Percentiles rank a stretch among this genome's conserved stretches.
Evolutionary conservation across 2,888 invertebrate genomes (phyloP).

Genomic region (Nephrotoma appendiculata): DNA sequence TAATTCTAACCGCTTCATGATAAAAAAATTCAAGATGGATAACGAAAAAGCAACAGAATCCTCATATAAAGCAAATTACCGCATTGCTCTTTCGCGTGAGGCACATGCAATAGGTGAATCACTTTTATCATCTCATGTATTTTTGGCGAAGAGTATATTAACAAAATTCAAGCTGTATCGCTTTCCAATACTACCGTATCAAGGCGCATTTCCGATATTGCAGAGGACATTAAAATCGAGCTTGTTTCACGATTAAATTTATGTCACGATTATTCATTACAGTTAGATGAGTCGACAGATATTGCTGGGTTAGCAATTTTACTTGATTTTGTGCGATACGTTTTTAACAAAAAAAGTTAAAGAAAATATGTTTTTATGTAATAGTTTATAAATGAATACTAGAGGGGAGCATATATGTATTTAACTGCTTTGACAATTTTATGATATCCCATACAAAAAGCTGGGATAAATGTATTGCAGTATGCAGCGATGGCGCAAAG

Average conservation of each 20-base stretch:
- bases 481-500: constrained; percentile 9
- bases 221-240: constrained; percentile 6
- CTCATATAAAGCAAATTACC: constrained; percentile 7
- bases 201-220: not conserved
- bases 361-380: too few relatives aligned
- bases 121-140: constrained; percentile 3
- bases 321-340: too few relatives aligned
- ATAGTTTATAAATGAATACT: too few relatives aligned
- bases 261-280: constrained; percentile 5
- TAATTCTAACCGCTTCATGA: not conserved
- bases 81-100: constrained; percentile 8
- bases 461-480: constrained; percentile 9
- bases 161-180: not conserved
- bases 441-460: not conserved
- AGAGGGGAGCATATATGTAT: too few relatives aligned
- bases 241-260: constrained; percentile 8
- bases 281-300: constrained; percentile 7
- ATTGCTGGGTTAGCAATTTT: constrained; percentile 8
- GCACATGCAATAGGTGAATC: constrained; percentile 10
- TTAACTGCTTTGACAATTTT: not conserved
- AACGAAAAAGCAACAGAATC: too few relatives aligned
- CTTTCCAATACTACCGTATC: not conserved
- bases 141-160: not conserved
- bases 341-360: too few relatives aligned
- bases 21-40: constrained; percentile 9